Percentiles rank a stretch among this genome's conserved stretches.
Evolutionary conservation across 2,888 invertebrate genomes (phyloP).

Genomic region (Poecilobothrus nobilitatus): DNA sequence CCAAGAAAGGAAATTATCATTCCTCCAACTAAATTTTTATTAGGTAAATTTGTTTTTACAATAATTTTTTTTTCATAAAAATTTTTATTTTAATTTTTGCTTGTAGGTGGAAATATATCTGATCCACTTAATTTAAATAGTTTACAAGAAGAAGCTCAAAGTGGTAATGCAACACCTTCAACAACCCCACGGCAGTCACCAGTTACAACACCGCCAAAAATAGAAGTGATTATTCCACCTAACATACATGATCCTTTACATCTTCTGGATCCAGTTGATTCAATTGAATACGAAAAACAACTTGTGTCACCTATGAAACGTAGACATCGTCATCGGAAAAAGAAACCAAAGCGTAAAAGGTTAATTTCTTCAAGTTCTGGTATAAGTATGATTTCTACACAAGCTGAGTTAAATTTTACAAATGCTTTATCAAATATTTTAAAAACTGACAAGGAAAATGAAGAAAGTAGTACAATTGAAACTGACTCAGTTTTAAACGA

Average conservation of each 20-base stretch:
- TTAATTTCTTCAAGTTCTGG: constrained; percentile 34
- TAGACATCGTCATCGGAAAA: constrained; percentile 52
- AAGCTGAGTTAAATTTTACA: neutral
- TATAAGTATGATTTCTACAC: neutral
- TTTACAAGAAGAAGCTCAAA: constrained; percentile 72
- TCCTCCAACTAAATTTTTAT: constrained; percentile 83
- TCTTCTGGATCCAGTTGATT: constrained; percentile 68
- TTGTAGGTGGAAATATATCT: constrained; percentile 85
- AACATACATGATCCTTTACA: constrained; percentile 89
- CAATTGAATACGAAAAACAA: constrained; percentile 73
- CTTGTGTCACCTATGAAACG: constrained; percentile 62
- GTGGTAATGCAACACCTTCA: constrained; percentile 62
- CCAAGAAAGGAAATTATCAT: constrained; percentile 67
- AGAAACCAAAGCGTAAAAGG: constrained; percentile 45
- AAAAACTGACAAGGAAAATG: neutral
- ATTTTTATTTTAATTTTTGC: constrained; percentile 9
- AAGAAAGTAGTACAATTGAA: neutral
- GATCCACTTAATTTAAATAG: constrained; percentile 92
- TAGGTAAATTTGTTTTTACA: constrained; percentile 80
- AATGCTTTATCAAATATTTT: neutral
- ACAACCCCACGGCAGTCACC: constrained; percentile 73
- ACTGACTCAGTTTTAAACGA: neutral
- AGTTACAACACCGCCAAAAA: constrained; percentile 51
- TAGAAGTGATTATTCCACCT: constrained; percentile 86
- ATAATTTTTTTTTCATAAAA: constrained; percentile 48